Evolutionary conservation across 2,113 vertebrate genomes (phyloP).

Genomic region (Xiphophorus maculatus): DNA sequence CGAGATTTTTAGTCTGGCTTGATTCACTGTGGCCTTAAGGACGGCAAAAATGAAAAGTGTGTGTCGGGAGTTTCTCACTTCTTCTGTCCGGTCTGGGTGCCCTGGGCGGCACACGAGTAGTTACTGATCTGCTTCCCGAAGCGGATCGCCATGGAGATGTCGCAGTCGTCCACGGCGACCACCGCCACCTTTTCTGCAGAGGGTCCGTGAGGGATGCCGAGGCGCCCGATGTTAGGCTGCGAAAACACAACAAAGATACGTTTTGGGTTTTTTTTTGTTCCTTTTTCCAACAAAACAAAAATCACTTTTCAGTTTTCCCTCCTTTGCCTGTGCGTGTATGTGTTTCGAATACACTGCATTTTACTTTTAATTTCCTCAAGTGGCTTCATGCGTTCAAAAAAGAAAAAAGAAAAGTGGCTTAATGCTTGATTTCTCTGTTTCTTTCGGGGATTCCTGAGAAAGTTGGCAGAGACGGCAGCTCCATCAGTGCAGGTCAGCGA

Average conservation of each 20-base stretch:
- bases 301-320: not conserved
- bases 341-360: not conserved
- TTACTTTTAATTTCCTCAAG: not conserved
- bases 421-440: conserved; percentile 21
- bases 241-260: conserved; percentile 19
- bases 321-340: not conserved
- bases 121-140: conserved; percentile 90
- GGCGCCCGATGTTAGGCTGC: conserved; percentile 91
- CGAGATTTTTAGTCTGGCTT: conserved; percentile 10
- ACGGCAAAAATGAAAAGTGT: not conserved
- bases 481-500: conserved; percentile 13
- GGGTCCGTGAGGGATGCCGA: conserved; percentile 92
- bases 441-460: conserved; percentile 10
- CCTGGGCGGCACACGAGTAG: conserved; percentile 95
- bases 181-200: conserved; percentile 96
- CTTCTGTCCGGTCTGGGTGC: conserved; percentile 94
- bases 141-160: conserved; percentile 91
- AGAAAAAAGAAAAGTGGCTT: not conserved
- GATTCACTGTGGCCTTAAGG: not conserved
- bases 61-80: conserved; percentile 80
- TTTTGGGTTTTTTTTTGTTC: not conserved
- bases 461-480: conserved; percentile 12
- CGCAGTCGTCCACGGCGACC: conserved; percentile 93
- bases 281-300: not conserved
- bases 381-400: too few species aligned